These are phyloP conservation scores for Gryon sp. DNA, from an alignment of 1,140 invertebrate genomes.

Conservation along the genomic window DNA sequence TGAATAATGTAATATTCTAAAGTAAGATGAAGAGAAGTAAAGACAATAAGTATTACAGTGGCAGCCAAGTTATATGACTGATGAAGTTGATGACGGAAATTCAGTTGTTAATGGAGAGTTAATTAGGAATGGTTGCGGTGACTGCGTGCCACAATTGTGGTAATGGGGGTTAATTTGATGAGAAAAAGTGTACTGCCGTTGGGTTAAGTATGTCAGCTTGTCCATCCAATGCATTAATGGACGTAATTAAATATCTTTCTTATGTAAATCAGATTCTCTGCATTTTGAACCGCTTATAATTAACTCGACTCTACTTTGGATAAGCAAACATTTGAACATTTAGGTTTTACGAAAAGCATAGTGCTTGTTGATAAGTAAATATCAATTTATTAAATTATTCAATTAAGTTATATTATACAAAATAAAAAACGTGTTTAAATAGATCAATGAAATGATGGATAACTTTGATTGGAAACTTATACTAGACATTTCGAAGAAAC, in stretches of 20 bases:
- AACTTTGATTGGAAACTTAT: too few species aligned
- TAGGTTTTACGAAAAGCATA: too few species aligned
- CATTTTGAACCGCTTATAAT: constrained; percentile 10
- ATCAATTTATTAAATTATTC: too few species aligned
- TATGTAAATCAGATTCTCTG: constrained; percentile 16
- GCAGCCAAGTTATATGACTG: background rate
- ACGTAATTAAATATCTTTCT: constrained; percentile 30
- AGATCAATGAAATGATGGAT: too few species aligned
- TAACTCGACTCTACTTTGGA: background rate
- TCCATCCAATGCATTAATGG: constrained; percentile 3
- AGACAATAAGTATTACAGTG: background rate
- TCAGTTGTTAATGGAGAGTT: constrained; percentile 39
- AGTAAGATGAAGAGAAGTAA: too few species aligned
- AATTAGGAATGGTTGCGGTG: constrained; percentile 35
- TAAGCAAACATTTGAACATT: background rate
- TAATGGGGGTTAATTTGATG: constrained; percentile 30
- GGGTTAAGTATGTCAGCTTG: constrained; percentile 23
- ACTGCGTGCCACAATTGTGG: constrained; percentile 8
- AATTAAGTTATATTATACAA: too few species aligned
- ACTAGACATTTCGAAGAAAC: too few species aligned
- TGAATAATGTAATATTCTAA: background rate
- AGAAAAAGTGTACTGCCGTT: constrained; percentile 16
- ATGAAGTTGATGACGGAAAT: constrained; percentile 36
- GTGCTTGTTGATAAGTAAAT: too few species aligned
- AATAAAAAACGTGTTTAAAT: too few species aligned